These are phyloP conservation scores for Zaprionus lineosus DNA, from an alignment of 2,888 invertebrate genomes.

Conservation along the genomic window DNA sequence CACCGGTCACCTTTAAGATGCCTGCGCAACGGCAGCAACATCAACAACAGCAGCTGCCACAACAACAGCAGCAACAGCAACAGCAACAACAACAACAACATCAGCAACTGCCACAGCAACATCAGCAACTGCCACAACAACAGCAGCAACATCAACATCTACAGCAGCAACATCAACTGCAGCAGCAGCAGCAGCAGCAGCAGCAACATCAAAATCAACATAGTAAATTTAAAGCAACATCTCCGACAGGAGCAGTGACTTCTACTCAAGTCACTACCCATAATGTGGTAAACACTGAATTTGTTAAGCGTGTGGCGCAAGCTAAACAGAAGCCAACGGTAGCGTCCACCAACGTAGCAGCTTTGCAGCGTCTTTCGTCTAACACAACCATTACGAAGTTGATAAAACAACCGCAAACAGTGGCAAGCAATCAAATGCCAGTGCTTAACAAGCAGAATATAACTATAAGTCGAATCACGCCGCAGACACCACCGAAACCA, in stretches of 20 bases:
- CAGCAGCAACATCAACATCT: constrained; percentile 36
- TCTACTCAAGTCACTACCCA: no score
- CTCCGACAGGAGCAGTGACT: background rate
- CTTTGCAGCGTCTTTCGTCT: constrained; percentile 75
- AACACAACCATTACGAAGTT: constrained; percentile 70
- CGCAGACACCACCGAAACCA: constrained; percentile 42
- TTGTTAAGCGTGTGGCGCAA: constrained; percentile 22
- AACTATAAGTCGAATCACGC: constrained; percentile 78
- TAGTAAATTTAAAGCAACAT: constrained; percentile 27
- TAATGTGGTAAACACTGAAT: constrained; percentile 11
- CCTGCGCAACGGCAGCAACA: constrained; percentile 41
- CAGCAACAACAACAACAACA: no score
- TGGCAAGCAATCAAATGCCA: constrained; percentile 57
- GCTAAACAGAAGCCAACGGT: constrained; percentile 26
- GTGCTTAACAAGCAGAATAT: constrained; percentile 80
- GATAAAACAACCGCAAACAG: constrained; percentile 29
- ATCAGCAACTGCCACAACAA: constrained; percentile 14
- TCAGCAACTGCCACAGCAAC: constrained; percentile 22
- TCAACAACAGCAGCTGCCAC: constrained; percentile 15
- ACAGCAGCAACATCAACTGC: constrained; percentile 22
- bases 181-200: constrained; percentile 14
- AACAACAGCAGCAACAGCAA: constrained; percentile 16
- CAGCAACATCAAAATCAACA: constrained; percentile 1
- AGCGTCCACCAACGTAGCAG: constrained; percentile 37
- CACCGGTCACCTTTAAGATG: constrained; percentile 43